phyloP scores from a whole-genome alignment of 2,888 invertebrate species.

The Sesia apiformis region DNA sequence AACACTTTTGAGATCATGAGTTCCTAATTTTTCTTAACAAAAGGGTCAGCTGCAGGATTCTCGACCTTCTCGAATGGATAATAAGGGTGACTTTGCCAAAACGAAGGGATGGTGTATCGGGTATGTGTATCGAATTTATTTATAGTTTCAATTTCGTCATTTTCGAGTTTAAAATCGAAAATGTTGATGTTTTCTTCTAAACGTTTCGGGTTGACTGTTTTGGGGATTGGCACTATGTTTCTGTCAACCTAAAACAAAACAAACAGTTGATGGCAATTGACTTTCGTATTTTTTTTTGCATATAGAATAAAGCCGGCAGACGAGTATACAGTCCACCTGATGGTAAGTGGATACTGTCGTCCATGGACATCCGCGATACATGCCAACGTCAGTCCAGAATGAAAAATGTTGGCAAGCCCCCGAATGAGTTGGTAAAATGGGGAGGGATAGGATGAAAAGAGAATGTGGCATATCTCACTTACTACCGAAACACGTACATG shows the following conservation, averaged over 20 bases:
- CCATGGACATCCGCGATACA: no score
- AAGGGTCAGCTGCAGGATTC: constrained; percentile 36
- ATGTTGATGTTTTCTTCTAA: constrained; percentile 47
- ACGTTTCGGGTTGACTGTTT: constrained; percentile 35
- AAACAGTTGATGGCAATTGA: no score
- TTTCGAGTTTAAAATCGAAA: constrained; percentile 46
- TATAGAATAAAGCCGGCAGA: no score
- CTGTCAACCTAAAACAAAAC: constrained; percentile 47
- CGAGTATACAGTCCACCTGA: no score
- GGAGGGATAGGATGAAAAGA: no score
- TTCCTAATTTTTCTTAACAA: constrained; percentile 10
- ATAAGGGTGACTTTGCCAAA: constrained; percentile 54
- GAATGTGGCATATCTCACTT: no score
- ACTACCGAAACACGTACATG: no score
- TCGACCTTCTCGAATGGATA: constrained; percentile 55
- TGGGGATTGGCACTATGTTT: constrained; percentile 48
- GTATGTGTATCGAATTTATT: constrained; percentile 25
- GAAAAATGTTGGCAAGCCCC: no score
- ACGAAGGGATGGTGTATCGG: constrained; percentile 44
- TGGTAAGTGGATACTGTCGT: no score
- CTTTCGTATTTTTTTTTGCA: background rate
- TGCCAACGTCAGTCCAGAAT: no score
- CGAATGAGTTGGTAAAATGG: no score
- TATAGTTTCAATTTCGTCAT: constrained; percentile 36
- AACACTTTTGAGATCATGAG: no score